Conservation (phyloP, 2,113 vertebrate genomes). For the Chitala chitala region DNA sequence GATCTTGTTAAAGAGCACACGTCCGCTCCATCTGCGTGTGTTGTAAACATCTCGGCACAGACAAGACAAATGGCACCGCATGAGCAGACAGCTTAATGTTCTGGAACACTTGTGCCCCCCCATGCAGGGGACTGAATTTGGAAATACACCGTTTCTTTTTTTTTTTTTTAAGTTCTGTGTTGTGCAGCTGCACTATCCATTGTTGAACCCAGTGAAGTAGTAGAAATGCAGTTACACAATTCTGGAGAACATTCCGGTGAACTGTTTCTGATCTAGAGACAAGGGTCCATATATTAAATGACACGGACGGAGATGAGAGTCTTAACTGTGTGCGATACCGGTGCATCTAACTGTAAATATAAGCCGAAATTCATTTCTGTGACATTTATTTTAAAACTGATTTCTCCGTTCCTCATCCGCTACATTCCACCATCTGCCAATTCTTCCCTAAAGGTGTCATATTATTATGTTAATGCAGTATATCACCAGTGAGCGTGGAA, state of each 20-base stretch:
- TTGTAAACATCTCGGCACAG: constrained; percentile 29
- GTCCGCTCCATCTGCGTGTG: constrained; percentile 41
- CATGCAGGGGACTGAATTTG: neutral
- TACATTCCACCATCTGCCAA: neutral
- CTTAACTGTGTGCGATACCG: neutral
- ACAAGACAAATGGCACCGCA: neutral
- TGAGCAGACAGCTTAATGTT: neutral
- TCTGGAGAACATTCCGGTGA: too few species aligned
- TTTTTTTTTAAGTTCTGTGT: neutral
- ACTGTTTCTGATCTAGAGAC: neutral
- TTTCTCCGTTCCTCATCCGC: neutral
- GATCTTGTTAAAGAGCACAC: constrained; percentile 53
- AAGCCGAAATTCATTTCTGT: constrained; percentile 38
- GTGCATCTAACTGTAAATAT: constrained; percentile 43
- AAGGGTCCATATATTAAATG: neutral
- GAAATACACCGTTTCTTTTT: neutral
- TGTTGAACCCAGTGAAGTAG: too few species aligned
- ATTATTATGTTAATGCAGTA: constrained; percentile 9
- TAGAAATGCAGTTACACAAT: too few species aligned
- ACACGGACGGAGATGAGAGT: neutral
- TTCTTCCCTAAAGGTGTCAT: neutral
- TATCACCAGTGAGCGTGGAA: neutral
- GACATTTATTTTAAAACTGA: constrained; percentile 38
- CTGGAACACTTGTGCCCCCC: neutral
- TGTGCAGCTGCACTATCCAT: neutral